Percentiles rank a stretch among this genome's conserved stretches.
These are phyloP conservation scores for Boloria selene DNA, from an alignment of 2,888 invertebrate species.

Conservation along the genomic window DNA sequence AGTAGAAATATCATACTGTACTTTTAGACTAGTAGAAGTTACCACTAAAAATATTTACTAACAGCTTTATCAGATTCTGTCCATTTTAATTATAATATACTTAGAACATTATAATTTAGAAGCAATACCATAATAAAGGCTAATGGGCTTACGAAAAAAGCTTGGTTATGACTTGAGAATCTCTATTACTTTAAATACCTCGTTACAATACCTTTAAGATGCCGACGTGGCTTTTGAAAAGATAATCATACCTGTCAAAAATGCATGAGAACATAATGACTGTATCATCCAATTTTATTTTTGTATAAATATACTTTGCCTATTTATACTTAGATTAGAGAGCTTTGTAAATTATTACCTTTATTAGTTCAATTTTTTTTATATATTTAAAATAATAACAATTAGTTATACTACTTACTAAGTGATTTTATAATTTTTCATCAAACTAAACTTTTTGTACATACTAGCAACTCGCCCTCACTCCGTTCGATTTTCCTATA, in stretches of 20 bases:
- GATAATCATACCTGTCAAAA: slow-evolving; percentile 23
- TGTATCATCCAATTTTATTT: slow-evolving; percentile 8
- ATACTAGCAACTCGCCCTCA: too few relatives aligned
- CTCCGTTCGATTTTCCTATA: too few relatives aligned
- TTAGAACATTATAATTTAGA: slow-evolving; percentile 1
- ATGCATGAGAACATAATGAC: slow-evolving; percentile 8
- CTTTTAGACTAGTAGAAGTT: too few relatives aligned
- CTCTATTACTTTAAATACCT: slow-evolving; percentile 11
- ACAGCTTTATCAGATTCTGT: not conserved
- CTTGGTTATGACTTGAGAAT: slow-evolving; percentile 1
- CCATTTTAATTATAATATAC: not conserved
- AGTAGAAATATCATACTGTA: too few relatives aligned
- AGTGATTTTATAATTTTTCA: too few relatives aligned
- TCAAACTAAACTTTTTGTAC: too few relatives aligned
- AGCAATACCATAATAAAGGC: slow-evolving; percentile 7
- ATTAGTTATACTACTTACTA: too few relatives aligned
- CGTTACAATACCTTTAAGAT: slow-evolving; percentile 7
- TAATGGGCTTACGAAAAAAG: slow-evolving; percentile 2
- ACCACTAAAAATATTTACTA: not conserved
- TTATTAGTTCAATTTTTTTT: too few relatives aligned
- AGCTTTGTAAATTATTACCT: not conserved
- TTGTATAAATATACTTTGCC: not conserved
- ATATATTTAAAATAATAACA: too few relatives aligned
- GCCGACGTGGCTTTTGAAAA: slow-evolving; percentile 18
- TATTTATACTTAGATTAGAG: not conserved